Conservation (phyloP, 2,797 vertebrate species). For the Eulemur rubriventer region DNA sequence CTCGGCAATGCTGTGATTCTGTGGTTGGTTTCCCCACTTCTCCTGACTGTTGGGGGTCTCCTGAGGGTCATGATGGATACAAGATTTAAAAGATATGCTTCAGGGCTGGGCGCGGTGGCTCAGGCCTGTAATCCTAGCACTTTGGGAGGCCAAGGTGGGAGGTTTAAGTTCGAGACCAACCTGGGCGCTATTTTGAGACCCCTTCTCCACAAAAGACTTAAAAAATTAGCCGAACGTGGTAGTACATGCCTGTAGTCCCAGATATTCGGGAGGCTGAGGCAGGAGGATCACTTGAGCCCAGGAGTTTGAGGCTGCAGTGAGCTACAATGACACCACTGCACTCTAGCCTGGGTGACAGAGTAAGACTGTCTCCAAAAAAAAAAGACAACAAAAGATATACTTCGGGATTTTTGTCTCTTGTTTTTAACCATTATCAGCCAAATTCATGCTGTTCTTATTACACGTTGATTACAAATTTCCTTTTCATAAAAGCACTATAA, state of each 20-base stretch:
- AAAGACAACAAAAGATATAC: background rate
- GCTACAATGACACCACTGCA: background rate
- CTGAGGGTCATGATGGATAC: background rate
- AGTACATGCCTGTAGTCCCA: background rate
- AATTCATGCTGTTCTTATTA: background rate
- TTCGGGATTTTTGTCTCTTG: background rate
- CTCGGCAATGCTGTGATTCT: conserved; percentile 94
- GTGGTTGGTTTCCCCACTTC: conserved; percentile 87
- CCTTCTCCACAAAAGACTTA: background rate
- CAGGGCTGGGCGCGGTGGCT: background rate
- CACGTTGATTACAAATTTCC: background rate
- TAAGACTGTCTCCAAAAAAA: background rate
- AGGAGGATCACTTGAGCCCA: background rate
- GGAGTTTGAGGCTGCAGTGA: background rate
- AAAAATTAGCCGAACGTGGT: background rate
- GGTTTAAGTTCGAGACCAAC: background rate
- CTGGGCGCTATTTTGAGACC: background rate
- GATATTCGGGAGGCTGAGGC: background rate
- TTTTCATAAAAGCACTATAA: background rate
- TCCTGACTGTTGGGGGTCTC: background rate
- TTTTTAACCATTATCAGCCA: background rate
- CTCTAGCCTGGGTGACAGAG: background rate
- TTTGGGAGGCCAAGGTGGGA: background rate
- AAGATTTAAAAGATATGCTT: background rate
- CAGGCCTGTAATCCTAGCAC: background rate